Percentiles rank a stretch among this genome's conserved stretches.
phyloP scores from a whole-genome alignment of 2,888 invertebrate genomes.

The Orchesellides sinensis region DNA sequence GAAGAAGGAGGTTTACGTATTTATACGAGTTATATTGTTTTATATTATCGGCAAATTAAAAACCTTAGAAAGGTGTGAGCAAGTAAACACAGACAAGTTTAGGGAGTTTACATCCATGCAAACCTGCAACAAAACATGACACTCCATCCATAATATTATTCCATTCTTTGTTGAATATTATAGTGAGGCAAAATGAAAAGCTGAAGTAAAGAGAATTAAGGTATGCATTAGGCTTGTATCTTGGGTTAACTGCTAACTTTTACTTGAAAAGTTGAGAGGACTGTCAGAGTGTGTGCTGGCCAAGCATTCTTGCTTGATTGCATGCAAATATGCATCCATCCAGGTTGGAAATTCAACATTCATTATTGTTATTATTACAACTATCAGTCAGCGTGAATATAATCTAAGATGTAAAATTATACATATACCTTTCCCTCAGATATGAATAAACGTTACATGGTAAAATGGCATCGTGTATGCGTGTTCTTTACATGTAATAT shows the following conservation, averaged over 20 bases:
- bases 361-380: too few species aligned
- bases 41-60: constrained; percentile 67
- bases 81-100: constrained; percentile 68
- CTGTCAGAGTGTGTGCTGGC: constrained; percentile 29
- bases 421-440: neutral
- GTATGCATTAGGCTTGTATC: neutral
- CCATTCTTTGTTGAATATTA: constrained; percentile 13
- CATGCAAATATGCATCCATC: constrained; percentile 62
- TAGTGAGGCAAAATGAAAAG: constrained; percentile 14
- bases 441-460: too few species aligned
- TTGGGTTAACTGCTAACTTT: constrained; percentile 4
- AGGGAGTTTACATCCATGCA: constrained; percentile 68
- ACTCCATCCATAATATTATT: constrained; percentile 68
- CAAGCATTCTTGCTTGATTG: constrained; percentile 62
- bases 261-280: constrained; percentile 9
- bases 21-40: constrained; percentile 64
- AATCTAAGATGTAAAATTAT: neutral
- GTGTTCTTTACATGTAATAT: neutral
- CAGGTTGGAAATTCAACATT: constrained; percentile 37
- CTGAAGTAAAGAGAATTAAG: constrained; percentile 17
- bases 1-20: constrained; percentile 46
- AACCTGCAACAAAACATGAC: constrained; percentile 68
- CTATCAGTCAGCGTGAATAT: constrained; percentile 31
- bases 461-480: neutral
- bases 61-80: constrained; percentile 67